Percentiles rank a stretch among this genome's conserved stretches.
Evolutionary conservation across 2,113 vertebrate species (phyloP).

Genomic region (Enhydra lutris): DNA sequence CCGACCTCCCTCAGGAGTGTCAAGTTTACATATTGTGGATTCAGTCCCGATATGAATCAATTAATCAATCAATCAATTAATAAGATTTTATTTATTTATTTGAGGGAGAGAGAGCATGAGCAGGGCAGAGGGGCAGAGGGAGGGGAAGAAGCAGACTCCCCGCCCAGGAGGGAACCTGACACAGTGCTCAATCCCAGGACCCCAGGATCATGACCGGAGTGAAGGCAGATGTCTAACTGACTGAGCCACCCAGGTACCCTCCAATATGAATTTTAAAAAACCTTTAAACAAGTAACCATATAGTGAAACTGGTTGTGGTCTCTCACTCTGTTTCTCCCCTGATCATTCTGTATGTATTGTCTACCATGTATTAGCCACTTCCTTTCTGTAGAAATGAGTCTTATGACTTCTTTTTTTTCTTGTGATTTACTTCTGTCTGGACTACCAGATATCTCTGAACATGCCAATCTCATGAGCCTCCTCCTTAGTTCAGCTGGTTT

Average conservation of each 20-base stretch:
- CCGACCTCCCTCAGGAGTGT: not conserved
- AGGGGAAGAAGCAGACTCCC: no score
- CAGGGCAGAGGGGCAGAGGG: no score
- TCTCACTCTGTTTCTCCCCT: not conserved
- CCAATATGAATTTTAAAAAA: not conserved
- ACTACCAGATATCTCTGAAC: not conserved
- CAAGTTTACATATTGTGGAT: not conserved
- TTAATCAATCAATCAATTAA: no score
- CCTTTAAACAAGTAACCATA: not conserved
- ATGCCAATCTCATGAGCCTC: not conserved
- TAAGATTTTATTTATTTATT: no score
- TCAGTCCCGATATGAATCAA: not conserved
- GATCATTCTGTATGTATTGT: not conserved
- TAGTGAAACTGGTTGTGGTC: not conserved
- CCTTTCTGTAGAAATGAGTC: not conserved
- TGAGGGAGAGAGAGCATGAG: no score
- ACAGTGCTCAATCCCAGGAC: no score
- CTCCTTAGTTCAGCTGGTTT: not conserved
- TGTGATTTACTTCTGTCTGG: not conserved
- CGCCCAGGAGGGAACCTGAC: no score
- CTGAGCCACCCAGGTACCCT: not conserved
- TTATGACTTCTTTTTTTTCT: not conserved
- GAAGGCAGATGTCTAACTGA: not conserved
- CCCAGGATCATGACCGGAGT: no score
- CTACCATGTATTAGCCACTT: not conserved